Evolutionary conservation across 2,113 vertebrate species (phyloP).

Genomic region (Hippocampus barbouri): DNA sequence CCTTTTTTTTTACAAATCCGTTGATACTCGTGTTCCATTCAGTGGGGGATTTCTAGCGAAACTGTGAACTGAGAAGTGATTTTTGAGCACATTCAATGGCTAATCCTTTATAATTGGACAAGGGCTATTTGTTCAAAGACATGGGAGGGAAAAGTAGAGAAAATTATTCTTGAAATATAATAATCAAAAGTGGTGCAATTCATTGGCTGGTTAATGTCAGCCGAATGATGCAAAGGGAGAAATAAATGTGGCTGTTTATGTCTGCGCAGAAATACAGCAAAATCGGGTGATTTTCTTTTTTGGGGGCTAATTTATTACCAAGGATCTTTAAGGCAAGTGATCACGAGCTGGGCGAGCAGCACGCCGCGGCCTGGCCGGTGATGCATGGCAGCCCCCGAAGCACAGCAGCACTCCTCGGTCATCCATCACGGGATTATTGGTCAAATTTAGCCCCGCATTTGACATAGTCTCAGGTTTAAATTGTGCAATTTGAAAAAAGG

Average conservation of each 20-base stretch:
- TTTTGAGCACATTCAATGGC: constrained; percentile 31
- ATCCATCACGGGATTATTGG: constrained; percentile 54
- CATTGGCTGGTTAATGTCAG: background rate
- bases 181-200: constrained; percentile 16
- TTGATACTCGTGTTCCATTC: constrained; percentile 36
- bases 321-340: constrained; percentile 63
- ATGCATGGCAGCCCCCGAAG: constrained; percentile 39
- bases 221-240: constrained; percentile 20
- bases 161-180: constrained; percentile 18
- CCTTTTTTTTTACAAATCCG: constrained; percentile 25
- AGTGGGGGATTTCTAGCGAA: constrained; percentile 42
- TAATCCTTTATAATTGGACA: constrained; percentile 63
- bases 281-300: constrained; percentile 48
- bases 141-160: background rate
- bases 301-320: constrained; percentile 65
- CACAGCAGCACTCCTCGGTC: constrained; percentile 35
- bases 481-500: constrained; percentile 6
- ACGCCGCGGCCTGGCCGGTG: constrained; percentile 24
- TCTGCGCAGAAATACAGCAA: constrained; percentile 35
- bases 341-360: constrained; percentile 34
- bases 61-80: constrained; percentile 47
- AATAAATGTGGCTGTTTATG: constrained; percentile 5
- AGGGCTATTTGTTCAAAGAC: constrained; percentile 34
- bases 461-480: background rate
- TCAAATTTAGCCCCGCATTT: constrained; percentile 42